Conservation (phyloP, 2,888 invertebrate genomes). For the Scelioninae gen. 1 region DNA sequence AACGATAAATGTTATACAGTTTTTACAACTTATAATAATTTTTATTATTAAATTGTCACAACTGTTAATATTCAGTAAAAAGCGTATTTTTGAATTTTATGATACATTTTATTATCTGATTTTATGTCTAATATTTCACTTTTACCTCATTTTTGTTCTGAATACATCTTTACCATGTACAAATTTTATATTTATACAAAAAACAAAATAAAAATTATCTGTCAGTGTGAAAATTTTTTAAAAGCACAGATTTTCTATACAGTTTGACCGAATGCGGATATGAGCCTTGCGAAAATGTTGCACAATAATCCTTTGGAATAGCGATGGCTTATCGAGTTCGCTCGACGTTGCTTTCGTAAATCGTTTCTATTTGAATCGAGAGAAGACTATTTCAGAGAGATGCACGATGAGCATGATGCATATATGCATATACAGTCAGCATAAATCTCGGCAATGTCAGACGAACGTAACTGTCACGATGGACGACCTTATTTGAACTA, state of each 20-base stretch:
- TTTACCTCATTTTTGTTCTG: too few relatives aligned
- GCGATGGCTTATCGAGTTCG: constrained; percentile 69
- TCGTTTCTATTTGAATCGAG: constrained; percentile 67
- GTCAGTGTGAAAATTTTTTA: constrained; percentile 27
- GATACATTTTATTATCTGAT: too few relatives aligned
- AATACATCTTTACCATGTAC: too few relatives aligned
- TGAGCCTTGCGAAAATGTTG: constrained; percentile 68
- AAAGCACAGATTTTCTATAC: constrained; percentile 44
- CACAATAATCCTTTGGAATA: constrained; percentile 67
- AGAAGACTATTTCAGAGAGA: constrained; percentile 66
- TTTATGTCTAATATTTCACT: too few relatives aligned
- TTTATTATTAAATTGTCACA: too few relatives aligned
- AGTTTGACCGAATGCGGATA: constrained; percentile 67
- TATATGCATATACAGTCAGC: constrained; percentile 59
- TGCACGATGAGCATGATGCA: constrained; percentile 69
- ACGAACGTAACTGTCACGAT: constrained; percentile 65
- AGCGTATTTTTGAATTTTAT: too few relatives aligned
- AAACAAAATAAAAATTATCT: constrained; percentile 6
- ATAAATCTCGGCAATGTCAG: constrained; percentile 66
- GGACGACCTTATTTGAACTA: constrained; percentile 63
- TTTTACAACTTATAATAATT: too few relatives aligned
- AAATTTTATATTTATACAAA: too few relatives aligned
- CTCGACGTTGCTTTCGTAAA: constrained; percentile 68
- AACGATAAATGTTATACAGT: too few relatives aligned
- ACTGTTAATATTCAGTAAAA: too few relatives aligned